These are phyloP conservation scores for Melinaea marsaeus DNA, from an alignment of 2,888 invertebrate genomes.

Conservation along the genomic window DNA sequence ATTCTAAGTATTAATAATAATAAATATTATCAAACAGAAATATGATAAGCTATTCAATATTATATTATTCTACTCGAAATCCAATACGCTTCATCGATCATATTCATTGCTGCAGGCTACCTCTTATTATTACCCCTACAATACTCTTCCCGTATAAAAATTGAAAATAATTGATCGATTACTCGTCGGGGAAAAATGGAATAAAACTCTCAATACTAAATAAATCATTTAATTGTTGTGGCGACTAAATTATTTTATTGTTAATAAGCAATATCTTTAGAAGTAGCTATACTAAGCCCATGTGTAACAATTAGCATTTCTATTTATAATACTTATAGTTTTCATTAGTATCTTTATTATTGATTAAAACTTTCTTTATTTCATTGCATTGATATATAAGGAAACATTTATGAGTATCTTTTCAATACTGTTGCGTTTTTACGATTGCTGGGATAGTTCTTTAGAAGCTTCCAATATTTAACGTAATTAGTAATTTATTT, in stretches of 20 bases:
- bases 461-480: too few species aligned
- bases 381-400: too few species aligned
- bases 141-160: conserved; percentile 21
- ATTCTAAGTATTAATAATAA: too few species aligned
- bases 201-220: neutral
- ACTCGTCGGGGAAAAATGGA: conserved; percentile 13
- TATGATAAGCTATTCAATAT: conserved; percentile 43
- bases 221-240: neutral
- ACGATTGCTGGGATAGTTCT: too few species aligned
- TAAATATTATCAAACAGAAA: too few species aligned
- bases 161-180: conserved; percentile 26
- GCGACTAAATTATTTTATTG: neutral
- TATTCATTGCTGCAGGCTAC: conserved; percentile 44
- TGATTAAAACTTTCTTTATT: too few species aligned
- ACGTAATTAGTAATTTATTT: too few species aligned
- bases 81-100: conserved; percentile 59
- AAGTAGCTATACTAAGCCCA: neutral
- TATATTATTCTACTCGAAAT: conserved; percentile 43
- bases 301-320: neutral
- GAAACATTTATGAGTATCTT: too few species aligned
- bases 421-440: too few species aligned
- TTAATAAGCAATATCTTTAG: too few species aligned
- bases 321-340: conserved; percentile 4
- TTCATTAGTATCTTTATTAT: too few species aligned
- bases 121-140: conserved; percentile 30